Base-by-base conservation (phyloP, 1,140 invertebrate genomes). In the Streblospio benedicti region DNA sequence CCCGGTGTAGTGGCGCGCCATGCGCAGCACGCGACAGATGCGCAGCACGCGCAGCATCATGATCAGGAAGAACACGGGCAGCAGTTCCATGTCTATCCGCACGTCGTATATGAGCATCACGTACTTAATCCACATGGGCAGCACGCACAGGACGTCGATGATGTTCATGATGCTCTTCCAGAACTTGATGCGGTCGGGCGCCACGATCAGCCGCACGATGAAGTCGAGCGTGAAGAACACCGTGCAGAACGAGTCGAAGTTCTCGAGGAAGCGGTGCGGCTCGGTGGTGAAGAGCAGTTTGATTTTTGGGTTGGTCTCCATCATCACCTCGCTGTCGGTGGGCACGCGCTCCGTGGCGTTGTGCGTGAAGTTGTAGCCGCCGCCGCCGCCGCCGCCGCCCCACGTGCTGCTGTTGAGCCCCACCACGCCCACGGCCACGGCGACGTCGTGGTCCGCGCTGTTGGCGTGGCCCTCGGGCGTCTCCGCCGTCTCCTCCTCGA, bases 121-220 rank as follows among this genome's bases (percentile, higher is more conserved):
- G 81, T 97, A 97, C 32, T 43, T 35, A 23, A 56, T 56, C 53
- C 53, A 56, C 53, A 56, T 56, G 70, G 94, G 94, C 84, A 97
- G 95, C 84, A 97, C 96, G 77, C 94, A 93, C 82, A 77, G 43
- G 81, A 97, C 92, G 80, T 97, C 94, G 81, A 97, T 96, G 80
- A 94, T 90, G 83, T 97, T 97, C 91, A 97, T 95, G 79, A 97
- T 90, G 84, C 95, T 57, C 32, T 71, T 71, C 31, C 44, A 52
- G 55, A 62, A 62, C 23, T 20, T 31, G 44, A 59, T 28, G n/a
- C 28, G 45, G 30, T 51, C 55, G 2, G 73, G 73, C 28, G 61
- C 55, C 0, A 71, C 70, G 14, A 63, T 32, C 38, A 76, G 68
- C 27, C 73, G 70, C 3, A 61, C 59, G 2, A 72, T 16, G 60